Evolutionary conservation across 2,797 vertebrate species (phyloP).

Genomic region (Leptatherina wallacei): DNA sequence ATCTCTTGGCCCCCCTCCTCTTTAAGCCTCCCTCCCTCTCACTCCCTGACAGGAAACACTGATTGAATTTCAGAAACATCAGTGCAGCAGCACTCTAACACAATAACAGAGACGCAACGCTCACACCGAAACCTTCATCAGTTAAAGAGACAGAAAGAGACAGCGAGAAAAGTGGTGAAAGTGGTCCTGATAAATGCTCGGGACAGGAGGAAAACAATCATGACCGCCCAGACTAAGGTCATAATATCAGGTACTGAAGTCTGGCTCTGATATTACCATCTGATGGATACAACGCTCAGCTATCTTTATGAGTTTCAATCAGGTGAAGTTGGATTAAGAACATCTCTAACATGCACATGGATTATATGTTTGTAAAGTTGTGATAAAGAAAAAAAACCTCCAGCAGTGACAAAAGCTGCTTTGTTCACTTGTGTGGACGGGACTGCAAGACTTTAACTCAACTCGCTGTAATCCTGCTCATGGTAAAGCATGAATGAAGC

Average conservation of each 20-base stretch:
- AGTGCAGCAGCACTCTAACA: conserved; percentile 73
- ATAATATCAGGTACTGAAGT: not conserved
- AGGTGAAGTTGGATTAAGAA: not conserved
- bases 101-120: conserved; percentile 65
- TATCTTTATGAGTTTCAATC: not conserved
- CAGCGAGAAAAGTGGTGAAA: conserved; percentile 15
- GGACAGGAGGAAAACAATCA: not conserved
- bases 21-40: conserved; percentile 22
- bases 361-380: conserved; percentile 4
- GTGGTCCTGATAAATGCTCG: not conserved
- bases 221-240: not conserved
- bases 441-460: not conserved
- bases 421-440: not conserved
- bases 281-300: not conserved
- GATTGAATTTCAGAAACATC: conserved; percentile 84
- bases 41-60: conserved; percentile 75
- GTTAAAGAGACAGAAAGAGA: conserved; percentile 78
- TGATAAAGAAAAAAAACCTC: not conserved
- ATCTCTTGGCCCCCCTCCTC: conserved; percentile 43
- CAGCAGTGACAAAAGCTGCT: conserved; percentile 5
- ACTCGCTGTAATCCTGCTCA: not conserved
- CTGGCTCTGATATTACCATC: not conserved
- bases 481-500: not conserved
- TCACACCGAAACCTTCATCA: conserved; percentile 69
- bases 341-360: not conserved